Evolutionary conservation across 2,888 invertebrate genomes (phyloP).

Genomic region (Cataglyphis albicans): DNA sequence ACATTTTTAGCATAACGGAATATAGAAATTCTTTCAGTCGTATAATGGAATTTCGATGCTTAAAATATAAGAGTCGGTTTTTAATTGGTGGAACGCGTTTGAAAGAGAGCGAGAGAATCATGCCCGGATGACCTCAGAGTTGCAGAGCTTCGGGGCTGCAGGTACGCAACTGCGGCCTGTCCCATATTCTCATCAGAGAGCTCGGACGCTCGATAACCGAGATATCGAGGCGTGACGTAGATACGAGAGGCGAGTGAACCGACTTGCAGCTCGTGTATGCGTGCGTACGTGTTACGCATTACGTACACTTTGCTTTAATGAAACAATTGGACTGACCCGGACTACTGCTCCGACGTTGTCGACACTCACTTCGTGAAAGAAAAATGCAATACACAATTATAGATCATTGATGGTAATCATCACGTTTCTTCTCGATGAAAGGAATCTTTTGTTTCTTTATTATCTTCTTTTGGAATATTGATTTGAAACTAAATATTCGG

Average conservation of each 20-base stretch:
- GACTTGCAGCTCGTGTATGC: constrained; percentile 33
- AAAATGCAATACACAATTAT: constrained; percentile 23
- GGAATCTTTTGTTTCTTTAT: background rate
- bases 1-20: background rate
- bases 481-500: background rate
- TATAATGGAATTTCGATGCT: background rate
- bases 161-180: constrained; percentile 74
- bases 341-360: constrained; percentile 46
- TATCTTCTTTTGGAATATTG: background rate
- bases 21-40: background rate
- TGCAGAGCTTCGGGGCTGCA: constrained; percentile 64
- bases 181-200: constrained; percentile 71
- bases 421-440: background rate
- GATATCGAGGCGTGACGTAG: constrained; percentile 69
- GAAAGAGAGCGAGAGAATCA: constrained; percentile 30
- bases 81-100: constrained; percentile 28
- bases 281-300: constrained; percentile 32
- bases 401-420: constrained; percentile 33
- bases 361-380: constrained; percentile 39
- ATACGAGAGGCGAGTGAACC: constrained; percentile 60
- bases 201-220: constrained; percentile 74
- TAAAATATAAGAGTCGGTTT: background rate
- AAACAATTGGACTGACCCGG: constrained; percentile 53
- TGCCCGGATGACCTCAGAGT: constrained; percentile 66
- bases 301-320: constrained; percentile 53